These are phyloP conservation scores for Odontesthes bonariensis DNA, from an alignment of 2,113 vertebrate species.

Conservation along the genomic window DNA sequence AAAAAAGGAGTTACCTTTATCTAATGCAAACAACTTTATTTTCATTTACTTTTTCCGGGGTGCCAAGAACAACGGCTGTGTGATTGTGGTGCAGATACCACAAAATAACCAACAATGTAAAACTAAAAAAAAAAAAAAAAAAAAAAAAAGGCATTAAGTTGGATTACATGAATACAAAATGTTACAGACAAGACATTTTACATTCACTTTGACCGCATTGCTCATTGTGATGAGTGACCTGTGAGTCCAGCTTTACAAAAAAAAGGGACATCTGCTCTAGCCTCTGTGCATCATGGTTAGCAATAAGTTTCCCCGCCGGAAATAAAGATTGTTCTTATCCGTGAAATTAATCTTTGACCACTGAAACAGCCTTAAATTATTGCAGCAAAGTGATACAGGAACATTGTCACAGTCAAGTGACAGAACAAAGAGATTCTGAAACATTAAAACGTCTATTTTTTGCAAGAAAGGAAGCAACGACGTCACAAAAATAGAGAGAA, in stretches of 20 bases:
- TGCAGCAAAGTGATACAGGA: not conserved
- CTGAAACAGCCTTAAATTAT: not conserved
- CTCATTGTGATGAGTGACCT: constrained; percentile 10
- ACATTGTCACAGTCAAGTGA: not conserved
- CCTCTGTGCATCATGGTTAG: not conserved
- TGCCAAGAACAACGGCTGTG: too few species aligned
- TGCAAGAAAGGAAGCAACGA: not conserved
- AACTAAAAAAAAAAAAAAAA: not conserved
- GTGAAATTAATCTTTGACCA: not conserved
- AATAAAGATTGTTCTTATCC: not conserved
- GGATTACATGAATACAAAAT: not conserved
- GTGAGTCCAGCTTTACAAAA: too few species aligned
- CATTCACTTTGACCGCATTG: constrained; percentile 9
- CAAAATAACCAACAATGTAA: too few species aligned
- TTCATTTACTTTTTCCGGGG: too few species aligned
- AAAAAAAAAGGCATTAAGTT: not conserved
- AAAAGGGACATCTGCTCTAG: not conserved
- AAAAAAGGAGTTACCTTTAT: too few species aligned
- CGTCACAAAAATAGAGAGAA: not conserved
- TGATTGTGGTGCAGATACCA: too few species aligned
- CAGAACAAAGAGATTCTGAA: not conserved
- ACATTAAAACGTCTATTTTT: not conserved
- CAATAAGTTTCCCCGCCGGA: not conserved
- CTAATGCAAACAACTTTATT: too few species aligned
- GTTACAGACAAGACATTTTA: not conserved